Evolutionary conservation across 1,140 invertebrate genomes (phyloP).

Genomic region (Drosophila bocqueti): DNA sequence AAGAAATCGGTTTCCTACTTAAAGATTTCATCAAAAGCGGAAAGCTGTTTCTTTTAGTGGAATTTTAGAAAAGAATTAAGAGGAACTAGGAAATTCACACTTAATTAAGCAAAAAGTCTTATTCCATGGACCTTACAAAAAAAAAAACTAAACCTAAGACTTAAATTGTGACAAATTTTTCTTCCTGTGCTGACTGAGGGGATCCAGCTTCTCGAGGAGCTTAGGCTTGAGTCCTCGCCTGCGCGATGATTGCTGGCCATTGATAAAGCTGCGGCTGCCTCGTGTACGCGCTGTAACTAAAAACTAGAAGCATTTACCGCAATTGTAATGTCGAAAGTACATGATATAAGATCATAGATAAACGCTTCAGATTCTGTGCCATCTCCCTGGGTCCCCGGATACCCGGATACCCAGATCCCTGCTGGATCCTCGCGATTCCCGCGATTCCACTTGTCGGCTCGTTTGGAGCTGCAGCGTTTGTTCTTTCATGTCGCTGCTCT

Average conservation of each 20-base stretch:
- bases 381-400: constrained; percentile 46
- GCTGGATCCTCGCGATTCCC: not conserved
- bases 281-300: constrained; percentile 84
- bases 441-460: constrained; percentile 67
- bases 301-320: constrained; percentile 85
- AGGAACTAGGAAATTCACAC: not conserved
- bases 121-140: too few species aligned
- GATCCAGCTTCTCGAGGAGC: constrained; percentile 32
- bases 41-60: too few species aligned
- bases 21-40: not conserved
- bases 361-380: constrained; percentile 81
- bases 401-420: not conserved
- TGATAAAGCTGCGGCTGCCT: constrained; percentile 77
- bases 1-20: not conserved
- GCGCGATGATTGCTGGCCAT: constrained; percentile 77
- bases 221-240: constrained; percentile 29
- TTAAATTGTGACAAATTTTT: not conserved
- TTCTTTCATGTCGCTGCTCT: constrained; percentile 66
- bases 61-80: not conserved
- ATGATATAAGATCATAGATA: constrained; percentile 85
- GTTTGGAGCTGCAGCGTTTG: constrained; percentile 70
- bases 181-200: not conserved
- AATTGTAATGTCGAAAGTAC: constrained; percentile 85
- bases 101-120: too few species aligned
- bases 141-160: too few species aligned